These are phyloP conservation scores for Polymixis lichenea DNA, from an alignment of 2,888 invertebrate species.

Conservation along the genomic window DNA sequence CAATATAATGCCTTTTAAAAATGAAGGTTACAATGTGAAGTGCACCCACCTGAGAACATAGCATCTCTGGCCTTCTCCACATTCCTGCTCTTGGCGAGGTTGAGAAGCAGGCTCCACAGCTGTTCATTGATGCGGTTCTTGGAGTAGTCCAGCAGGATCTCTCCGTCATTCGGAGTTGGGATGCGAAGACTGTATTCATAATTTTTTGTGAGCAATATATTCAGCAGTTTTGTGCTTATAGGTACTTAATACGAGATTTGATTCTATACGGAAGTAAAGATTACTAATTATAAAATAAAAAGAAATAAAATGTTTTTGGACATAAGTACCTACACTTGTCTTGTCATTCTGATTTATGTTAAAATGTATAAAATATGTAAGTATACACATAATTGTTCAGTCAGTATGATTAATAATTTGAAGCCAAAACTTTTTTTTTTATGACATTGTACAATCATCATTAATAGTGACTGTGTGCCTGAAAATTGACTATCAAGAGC, in stretches of 20 bases:
- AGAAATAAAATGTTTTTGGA: not conserved
- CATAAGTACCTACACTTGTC: no score
- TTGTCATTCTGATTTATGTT: not conserved
- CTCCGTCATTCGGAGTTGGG: constrained; percentile 96
- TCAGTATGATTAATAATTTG: not conserved
- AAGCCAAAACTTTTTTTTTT: not conserved
- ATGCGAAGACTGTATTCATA: constrained; percentile 91
- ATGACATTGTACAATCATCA: constrained; percentile 3
- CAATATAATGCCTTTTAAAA: not conserved
- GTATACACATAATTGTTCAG: not conserved
- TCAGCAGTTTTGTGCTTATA: not conserved
- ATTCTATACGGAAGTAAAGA: not conserved
- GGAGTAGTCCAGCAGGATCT: constrained; percentile 98
- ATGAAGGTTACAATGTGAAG: not conserved
- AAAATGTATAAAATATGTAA: not conserved
- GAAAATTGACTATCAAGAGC: not conserved
- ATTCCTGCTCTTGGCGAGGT: constrained; percentile 95
- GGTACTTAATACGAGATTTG: not conserved
- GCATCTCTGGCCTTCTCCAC: constrained; percentile 96
- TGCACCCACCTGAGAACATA: constrained; percentile 93
- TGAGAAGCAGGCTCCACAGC: constrained; percentile 93
- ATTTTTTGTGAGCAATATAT: no score
- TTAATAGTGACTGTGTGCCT: not conserved
- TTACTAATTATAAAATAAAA: no score
- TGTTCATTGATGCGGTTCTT: constrained; percentile 97